Conservation (phyloP, 1,140 invertebrate species). For the Drosophila guanche region DNA sequence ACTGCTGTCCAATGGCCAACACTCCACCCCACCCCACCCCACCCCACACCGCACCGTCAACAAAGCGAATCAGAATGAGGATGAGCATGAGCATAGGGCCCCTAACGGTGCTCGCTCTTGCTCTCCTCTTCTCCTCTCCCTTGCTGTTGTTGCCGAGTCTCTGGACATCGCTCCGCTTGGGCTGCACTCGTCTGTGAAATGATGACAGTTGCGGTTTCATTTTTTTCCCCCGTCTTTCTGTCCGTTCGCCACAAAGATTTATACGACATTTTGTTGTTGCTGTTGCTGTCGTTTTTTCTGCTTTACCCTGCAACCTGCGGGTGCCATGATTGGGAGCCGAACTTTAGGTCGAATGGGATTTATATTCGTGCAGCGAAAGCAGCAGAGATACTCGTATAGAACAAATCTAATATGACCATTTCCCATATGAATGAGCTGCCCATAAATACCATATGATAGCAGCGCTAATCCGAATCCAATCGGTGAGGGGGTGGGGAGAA, state of each 20-base stretch:
- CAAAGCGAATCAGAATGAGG: constrained; percentile 1
- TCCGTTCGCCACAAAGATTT: constrained; percentile 40
- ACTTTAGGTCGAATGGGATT: too few relatives aligned
- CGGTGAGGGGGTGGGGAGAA: too few relatives aligned
- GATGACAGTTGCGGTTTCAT: constrained; percentile 75
- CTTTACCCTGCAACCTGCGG: too few relatives aligned
- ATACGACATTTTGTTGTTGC: constrained; percentile 36
- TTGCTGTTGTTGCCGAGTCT: constrained; percentile 7
- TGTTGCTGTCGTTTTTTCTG: too few relatives aligned
- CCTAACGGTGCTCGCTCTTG: neutral
- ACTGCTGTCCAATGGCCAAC: constrained; percentile 43
- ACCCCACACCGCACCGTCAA: too few relatives aligned
- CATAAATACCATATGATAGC: too few relatives aligned
- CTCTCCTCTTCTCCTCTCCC: neutral
- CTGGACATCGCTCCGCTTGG: neutral
- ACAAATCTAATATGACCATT: too few relatives aligned
- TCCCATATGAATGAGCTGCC: too few relatives aligned
- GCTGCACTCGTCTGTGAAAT: constrained; percentile 61
- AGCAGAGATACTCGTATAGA: too few relatives aligned
- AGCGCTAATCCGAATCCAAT: too few relatives aligned
- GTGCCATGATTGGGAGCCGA: too few relatives aligned
- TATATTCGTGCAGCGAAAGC: too few relatives aligned
- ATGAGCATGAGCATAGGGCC: neutral
- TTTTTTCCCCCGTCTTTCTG: constrained; percentile 37
- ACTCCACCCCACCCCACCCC: neutral